phyloP scores from a whole-genome alignment of 2,113 vertebrate species.

The Macaca fascicularis region DNA sequence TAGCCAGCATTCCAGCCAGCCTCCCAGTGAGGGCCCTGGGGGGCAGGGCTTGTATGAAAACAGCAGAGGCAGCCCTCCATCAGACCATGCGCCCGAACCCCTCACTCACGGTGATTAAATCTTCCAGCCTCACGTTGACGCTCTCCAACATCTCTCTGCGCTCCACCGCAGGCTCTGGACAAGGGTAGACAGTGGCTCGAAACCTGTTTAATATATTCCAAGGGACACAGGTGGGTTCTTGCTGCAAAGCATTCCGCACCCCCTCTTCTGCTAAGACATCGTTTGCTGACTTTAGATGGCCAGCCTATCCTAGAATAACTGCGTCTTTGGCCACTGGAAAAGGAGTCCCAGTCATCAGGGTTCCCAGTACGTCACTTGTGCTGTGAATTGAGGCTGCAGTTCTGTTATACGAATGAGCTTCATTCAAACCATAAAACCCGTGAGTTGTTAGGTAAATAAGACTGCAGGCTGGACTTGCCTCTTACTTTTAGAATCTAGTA shows the following conservation, averaged over 20 bases:
- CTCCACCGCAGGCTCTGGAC: constrained; percentile 84
- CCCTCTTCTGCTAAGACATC: background rate
- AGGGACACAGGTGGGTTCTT: background rate
- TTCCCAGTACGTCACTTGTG: fast-evolving
- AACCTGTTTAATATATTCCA: constrained; percentile 79
- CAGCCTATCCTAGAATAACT: background rate
- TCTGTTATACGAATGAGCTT: background rate
- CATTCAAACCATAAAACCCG: background rate
- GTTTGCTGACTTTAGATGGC: background rate
- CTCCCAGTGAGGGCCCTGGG: background rate
- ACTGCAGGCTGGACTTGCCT: no score
- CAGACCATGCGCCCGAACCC: fast-evolving
- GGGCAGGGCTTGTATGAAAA: background rate
- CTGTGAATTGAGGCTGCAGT: background rate
- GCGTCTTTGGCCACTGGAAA: background rate
- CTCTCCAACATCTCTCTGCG: constrained; percentile 84
- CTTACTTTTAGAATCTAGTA: no score
- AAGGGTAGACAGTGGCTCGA: constrained; percentile 86
- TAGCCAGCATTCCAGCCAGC: background rate
- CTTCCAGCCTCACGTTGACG: constrained; percentile 86
- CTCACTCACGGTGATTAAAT: constrained; percentile 85
- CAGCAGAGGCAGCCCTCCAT: background rate
- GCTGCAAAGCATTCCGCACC: fast-evolving
- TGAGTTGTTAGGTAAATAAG: background rate
- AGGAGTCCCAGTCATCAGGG: background rate